These are phyloP conservation scores for silkworm (Bombyx mori) DNA, from an alignment of 1,140 invertebrate genomes.

Conservation along the genomic window DNA sequence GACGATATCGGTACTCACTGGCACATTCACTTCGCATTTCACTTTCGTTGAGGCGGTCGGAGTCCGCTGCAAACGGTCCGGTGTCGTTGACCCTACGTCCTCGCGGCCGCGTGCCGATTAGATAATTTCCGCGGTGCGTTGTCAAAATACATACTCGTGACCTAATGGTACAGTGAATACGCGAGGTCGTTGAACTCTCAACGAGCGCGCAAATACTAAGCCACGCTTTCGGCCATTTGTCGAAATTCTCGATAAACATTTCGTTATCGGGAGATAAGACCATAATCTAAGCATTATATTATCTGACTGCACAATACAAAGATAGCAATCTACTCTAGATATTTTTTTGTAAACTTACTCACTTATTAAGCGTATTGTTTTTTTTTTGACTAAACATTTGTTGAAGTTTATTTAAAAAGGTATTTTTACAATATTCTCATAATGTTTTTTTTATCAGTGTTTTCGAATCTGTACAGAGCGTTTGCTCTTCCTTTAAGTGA, in stretches of 20 bases:
- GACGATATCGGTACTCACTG: conserved; percentile 23
- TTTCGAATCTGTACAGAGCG: no score
- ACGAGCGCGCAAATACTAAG: conserved; percentile 35
- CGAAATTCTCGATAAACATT: conserved; percentile 30
- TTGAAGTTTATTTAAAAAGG: no score
- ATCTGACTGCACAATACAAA: neutral
- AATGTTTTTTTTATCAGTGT: no score
- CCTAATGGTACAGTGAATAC: conserved; percentile 67
- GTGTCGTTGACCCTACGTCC: conserved; percentile 57
- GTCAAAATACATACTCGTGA: conserved; percentile 65
- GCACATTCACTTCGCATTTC: conserved; percentile 41
- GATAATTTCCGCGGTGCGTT: conserved; percentile 68
- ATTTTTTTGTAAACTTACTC: neutral
- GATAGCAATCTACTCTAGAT: neutral
- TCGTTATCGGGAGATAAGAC: conserved; percentile 39
- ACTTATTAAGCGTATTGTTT: no score
- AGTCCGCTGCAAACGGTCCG: conserved; percentile 40
- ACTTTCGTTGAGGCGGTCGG: conserved; percentile 52
- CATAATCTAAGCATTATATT: conserved; percentile 23
- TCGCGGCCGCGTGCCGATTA: conserved; percentile 66
- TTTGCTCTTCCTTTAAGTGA: no score
- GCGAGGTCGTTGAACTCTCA: conserved; percentile 46
- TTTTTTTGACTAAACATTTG: no score
- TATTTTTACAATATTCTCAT: no score
- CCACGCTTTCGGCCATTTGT: conserved; percentile 33